Base-by-base conservation (phyloP, 2,113 vertebrate genomes). In the Gallinago undulata region DNA sequence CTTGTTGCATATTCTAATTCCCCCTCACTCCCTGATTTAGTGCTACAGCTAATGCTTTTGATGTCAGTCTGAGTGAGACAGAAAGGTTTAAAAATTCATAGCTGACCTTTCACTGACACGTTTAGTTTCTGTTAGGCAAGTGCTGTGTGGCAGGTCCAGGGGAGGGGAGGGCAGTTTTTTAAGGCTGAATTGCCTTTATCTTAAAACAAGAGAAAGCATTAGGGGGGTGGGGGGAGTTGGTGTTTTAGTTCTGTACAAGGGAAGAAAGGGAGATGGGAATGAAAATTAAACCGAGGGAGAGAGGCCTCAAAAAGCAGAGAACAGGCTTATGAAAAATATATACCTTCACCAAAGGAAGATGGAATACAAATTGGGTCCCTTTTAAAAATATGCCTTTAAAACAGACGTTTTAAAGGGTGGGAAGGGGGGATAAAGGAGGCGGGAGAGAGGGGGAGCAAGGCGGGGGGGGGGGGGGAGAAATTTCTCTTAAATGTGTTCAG, bases 301-400 rank as follows among this genome's bases (percentile, higher is more conserved):
- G 47, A 88, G 55, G 88, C 91, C 94, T 97, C 76, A 89, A 91
- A 91, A 96, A 96, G 75, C 79, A 72, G 67, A 94, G 90, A 90
- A 97, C 14, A 14, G 77, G 85, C 68, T 94, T 94, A 91, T 92
- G 97, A 97, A 97, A 98, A 97, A 97, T 97, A 97, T 94, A 96
- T 95, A 90, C 85, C 66, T 97, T 96, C 85, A 96, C 93, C 88
- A 97, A 97, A 97, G 93, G 96, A 95, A 96, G 97, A 97, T 50
- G 13, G 97, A 97, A 97, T 96, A 97, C 94, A 98, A 98, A 98
- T 97, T 89, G 97, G 89, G 83, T 96, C 91, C 84, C 89, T 97
- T 96, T 97, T 81, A 91, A 94, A 95, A 87, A 93, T 51, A 95
- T 75, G 91, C 90, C 95, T 98, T 97, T 97, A 98, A 98, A 97